These are phyloP conservation scores for Sprattus sprattus DNA, from an alignment of 2,113 vertebrate genomes.

Conservation along the genomic window DNA sequence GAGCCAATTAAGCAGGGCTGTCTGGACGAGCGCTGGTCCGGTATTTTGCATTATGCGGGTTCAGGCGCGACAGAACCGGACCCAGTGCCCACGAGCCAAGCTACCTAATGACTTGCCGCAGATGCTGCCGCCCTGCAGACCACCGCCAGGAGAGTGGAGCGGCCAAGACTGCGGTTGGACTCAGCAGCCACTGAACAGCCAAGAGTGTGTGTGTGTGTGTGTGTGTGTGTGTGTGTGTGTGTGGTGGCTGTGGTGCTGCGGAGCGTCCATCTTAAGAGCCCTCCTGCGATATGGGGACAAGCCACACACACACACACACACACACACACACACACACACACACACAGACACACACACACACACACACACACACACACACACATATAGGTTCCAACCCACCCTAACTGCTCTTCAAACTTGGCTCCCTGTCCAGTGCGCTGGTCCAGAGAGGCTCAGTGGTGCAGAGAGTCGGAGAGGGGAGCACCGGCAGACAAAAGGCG, in stretches of 20 bases:
- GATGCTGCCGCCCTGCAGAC: not conserved
- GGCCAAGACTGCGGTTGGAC: not conserved
- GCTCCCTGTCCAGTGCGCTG: not conserved
- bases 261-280: not conserved
- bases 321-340: not conserved
- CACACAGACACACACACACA: not conserved
- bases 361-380: conserved; percentile 6
- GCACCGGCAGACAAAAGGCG: not conserved
- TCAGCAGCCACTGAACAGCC: not conserved
- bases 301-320: not conserved
- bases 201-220: not conserved
- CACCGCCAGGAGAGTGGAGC: not conserved
- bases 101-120: not conserved
- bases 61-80: not conserved
- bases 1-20: not conserved
- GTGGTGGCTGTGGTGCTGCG: not conserved
- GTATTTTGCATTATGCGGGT: not conserved
- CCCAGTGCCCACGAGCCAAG: not conserved
- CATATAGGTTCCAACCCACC: not conserved
- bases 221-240: not conserved
- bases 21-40: not conserved
- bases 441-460: not conserved
- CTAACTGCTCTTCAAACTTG: not conserved
- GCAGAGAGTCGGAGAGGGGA: not conserved
- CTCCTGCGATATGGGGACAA: not conserved